Evolutionary conservation across 2,113 vertebrate species (phyloP).

Genomic region (Seriola dumerili): DNA sequence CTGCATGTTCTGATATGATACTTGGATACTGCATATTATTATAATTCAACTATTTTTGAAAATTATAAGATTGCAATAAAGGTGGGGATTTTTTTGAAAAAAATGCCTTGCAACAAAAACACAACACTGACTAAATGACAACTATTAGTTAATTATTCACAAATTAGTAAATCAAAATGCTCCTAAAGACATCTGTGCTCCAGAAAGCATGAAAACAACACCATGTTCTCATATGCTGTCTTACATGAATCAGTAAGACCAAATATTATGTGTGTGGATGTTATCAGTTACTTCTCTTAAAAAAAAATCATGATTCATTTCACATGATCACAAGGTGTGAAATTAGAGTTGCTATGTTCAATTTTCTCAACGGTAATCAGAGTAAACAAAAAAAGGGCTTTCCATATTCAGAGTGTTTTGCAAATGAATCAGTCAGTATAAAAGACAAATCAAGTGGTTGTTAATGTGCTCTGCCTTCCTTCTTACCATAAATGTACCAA

Average conservation of each 20-base stretch:
- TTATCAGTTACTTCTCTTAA: background rate
- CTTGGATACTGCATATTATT: background rate
- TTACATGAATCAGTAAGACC: background rate
- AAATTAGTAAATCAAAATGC: background rate
- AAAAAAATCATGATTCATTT: background rate
- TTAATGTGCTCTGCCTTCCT: background rate
- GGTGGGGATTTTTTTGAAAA: background rate
- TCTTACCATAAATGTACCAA: background rate
- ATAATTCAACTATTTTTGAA: background rate
- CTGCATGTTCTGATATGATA: too few relatives aligned
- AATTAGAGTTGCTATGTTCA: background rate
- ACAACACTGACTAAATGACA: background rate
- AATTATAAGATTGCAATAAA: background rate
- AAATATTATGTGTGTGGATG: background rate
- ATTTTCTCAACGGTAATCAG: background rate
- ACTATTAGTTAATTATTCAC: background rate
- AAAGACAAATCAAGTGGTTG: background rate
- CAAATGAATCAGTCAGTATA: background rate
- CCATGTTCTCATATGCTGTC: background rate
- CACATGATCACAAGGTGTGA: background rate
- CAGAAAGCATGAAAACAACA: background rate
- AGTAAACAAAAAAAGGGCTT: background rate
- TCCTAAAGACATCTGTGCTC: background rate
- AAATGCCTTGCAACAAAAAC: background rate
- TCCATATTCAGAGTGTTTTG: background rate